Base-by-base conservation (phyloP, 53 echinoderm and acorn worm genomes). In the Echinometra lucunter region DNA sequence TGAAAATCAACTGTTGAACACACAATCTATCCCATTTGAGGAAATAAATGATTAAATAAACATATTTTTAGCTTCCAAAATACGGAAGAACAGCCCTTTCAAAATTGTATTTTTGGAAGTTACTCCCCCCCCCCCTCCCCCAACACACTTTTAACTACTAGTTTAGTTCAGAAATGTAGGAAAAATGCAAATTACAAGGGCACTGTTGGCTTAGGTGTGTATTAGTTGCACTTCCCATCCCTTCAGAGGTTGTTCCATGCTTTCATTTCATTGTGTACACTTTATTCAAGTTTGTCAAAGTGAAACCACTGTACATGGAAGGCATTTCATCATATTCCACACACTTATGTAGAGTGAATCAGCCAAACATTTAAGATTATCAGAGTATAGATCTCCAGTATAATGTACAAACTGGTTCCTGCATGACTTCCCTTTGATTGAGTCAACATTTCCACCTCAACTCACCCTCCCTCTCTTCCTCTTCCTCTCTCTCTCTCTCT, bases 381-480 rank as follows among this genome's bases (percentile, higher is more conserved):
- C 83, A 47, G 49, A 49, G n/a, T 4, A 47, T 47, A n/a, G n/a
- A n/a, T 49, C 83, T 83, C 2, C 45, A n/a, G 83, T 47, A 47
- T n/a, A 83, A 47, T 83, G 83, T n/a, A 49, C 49, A 45, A 49
- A 28, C 83, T 83, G 45, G 83, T 83, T 83, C 83, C 83, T 83
- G 83, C 47, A 47, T 47, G n/a, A 83, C 83, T 83, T 83, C 83
- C 83, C 49, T 83, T 80, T 45, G 49, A 83, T 83, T 83, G 83
- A 45, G 83, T 83, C 83, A 83, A 83, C 83, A 45, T 89, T 89
- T 89, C 60, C 89, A 58, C 57, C 89, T 60, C 89, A 37, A 57
- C 60, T 60, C 89, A 34, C 57, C 60, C 58, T 89, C 89, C 13
- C 37, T 89, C 89, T 58, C 17, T 35, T 11, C 45, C 37, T 89